phyloP scores from a whole-genome alignment of 1,140 invertebrate genomes.

The Limonius californicus region DNA sequence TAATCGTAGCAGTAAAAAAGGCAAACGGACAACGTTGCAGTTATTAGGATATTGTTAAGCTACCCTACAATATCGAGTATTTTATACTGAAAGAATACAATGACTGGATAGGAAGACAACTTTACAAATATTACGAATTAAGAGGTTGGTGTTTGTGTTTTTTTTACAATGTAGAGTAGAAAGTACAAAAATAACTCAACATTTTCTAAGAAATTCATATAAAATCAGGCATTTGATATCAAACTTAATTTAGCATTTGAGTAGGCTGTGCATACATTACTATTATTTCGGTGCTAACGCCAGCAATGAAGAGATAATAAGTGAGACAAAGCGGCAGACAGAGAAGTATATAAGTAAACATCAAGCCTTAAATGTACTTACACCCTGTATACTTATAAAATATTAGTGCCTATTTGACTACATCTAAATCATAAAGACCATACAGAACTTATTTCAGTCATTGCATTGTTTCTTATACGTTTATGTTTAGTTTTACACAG shows the following conservation, averaged over 20 bases:
- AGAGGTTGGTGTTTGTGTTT: conserved; percentile 26
- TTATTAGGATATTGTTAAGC: conserved; percentile 35
- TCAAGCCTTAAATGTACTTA: not conserved
- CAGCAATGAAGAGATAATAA: too few relatives aligned
- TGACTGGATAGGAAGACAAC: conserved; percentile 32
- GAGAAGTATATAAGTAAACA: too few relatives aligned
- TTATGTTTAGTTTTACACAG: conserved; percentile 36
- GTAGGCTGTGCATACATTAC: too few relatives aligned
- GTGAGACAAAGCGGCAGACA: too few relatives aligned
- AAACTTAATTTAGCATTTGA: too few relatives aligned
- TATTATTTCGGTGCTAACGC: too few relatives aligned
- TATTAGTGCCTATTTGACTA: conserved; percentile 1
- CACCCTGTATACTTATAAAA: conserved; percentile 3
- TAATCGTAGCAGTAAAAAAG: conserved; percentile 18
- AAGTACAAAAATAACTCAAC: too few relatives aligned
- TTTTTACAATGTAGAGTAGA: too few relatives aligned
- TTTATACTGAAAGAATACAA: conserved; percentile 33
- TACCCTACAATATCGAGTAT: conserved; percentile 31
- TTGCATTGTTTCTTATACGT: conserved; percentile 27
- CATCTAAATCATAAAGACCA: not conserved
- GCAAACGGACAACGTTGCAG: conserved; percentile 36
- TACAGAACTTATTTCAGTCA: conserved; percentile 4
- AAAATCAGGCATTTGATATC: too few relatives aligned
- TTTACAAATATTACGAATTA: conserved; percentile 1
- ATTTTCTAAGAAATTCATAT: too few relatives aligned